Evolutionary conservation across 1,140 invertebrate species (phyloP), one percentile per base, ranked within the genome.

Genomic region (Sarcophaga peregrina): DNA sequence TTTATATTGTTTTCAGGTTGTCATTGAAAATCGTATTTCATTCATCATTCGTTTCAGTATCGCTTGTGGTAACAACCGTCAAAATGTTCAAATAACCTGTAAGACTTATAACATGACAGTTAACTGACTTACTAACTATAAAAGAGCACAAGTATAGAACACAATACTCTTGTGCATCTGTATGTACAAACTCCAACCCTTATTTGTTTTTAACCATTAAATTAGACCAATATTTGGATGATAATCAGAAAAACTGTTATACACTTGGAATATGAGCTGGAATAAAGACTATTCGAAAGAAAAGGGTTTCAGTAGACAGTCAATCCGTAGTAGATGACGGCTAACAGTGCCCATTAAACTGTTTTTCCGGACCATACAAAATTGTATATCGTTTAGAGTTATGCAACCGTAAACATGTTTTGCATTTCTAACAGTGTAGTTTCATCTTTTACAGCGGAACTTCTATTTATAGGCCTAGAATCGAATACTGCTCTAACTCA

Each of bases 1-100:
- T 54, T 62, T 62, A 46, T 9, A 17, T 58, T 83, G 83, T 83
- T 83, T 78, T 78, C 47, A 78, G 75, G 68, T 83, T 84, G 86
- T 85, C 85, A 85, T 84, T 87, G 87, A 83, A 88, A 85, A 87
- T 88, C 88, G 86, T 82, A 87, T 89, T 89, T 89, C 88, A 89
- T 89, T 89, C 86, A 89, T 88, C 88, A 89, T 86, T 89, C 85
- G 20, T 68, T 68, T 68, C 20, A 17, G 17, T 62, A 62, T 9
- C 62, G 62, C 62, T 25, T 68, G 62, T 68, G 20, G 62, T 68
- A 68, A 68, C 62, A 68, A 20, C 62, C 74, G 74, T 17, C 45
- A 76, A 76, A 47, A 76, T n/a, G 74, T 76, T 76, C 74, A 76
- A 17, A 76, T 76, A 76, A 76, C 74, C 74, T 76, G 74, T 76